phyloP scores from a whole-genome alignment of 2,888 invertebrate genomes.

The Didymodactylos carnosus region DNA sequence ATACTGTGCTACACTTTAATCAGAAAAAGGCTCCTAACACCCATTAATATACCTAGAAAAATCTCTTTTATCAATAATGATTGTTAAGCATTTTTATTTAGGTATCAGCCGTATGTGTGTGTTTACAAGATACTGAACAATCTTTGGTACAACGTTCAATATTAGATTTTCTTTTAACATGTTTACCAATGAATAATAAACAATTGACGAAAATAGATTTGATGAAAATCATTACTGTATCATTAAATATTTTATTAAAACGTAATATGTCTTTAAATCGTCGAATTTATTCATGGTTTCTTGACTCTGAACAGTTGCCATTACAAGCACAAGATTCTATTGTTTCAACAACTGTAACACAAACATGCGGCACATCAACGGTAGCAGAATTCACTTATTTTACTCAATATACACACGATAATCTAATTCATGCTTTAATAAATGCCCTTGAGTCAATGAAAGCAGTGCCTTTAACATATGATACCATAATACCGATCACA shows the following conservation, averaged over 20 bases:
- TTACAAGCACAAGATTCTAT: not conserved
- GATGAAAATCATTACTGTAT: conserved; percentile 51
- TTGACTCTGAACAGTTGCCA: conserved; percentile 43
- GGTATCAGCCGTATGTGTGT: conserved; percentile 56
- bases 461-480: not conserved
- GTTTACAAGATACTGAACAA: conserved; percentile 51
- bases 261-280: conserved; percentile 73
- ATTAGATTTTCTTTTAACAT: conserved; percentile 57
- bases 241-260: conserved; percentile 49
- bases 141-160: conserved; percentile 65
- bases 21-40: too few species aligned
- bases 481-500: not conserved
- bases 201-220: conserved; percentile 46
- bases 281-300: conserved; percentile 61
- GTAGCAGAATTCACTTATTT: not conserved
- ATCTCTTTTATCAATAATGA: too few species aligned
- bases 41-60: too few species aligned
- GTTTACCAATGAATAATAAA: conserved; percentile 62
- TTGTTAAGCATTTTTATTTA: conserved; percentile 24
- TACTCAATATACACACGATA: conserved; percentile 1
- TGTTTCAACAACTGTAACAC: not conserved
- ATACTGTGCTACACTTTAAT: too few species aligned
- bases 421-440: not conserved
- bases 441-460: not conserved
- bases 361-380: conserved; percentile 5